Evolutionary conservation across 2,888 invertebrate genomes (phyloP).

Genomic region (Danaus chrysippus): DNA sequence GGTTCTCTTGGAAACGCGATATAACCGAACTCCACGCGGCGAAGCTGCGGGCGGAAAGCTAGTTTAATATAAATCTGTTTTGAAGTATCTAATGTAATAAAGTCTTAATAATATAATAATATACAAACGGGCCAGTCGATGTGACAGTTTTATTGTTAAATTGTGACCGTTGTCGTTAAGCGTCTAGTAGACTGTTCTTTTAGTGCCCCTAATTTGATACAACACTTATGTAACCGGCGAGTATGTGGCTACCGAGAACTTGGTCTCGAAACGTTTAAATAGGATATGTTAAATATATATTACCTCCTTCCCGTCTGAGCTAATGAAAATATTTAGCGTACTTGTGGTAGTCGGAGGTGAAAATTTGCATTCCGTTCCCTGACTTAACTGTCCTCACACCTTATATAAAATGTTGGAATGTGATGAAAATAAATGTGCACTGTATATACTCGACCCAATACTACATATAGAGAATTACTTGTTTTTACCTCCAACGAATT

Average conservation of each 20-base stretch:
- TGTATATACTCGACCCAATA: constrained; percentile 46
- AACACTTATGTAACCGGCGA: background rate
- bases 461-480: background rate
- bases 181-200: constrained; percentile 56
- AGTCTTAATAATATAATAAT: background rate
- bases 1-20: too few relatives aligned
- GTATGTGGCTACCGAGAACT: background rate
- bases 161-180: constrained; percentile 50
- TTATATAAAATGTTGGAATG: background rate
- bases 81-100: too few relatives aligned
- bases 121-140: constrained; percentile 12
- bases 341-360: constrained; percentile 48
- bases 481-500: background rate
- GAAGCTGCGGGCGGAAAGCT: too few relatives aligned
- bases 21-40: too few relatives aligned
- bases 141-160: constrained; percentile 66
- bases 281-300: background rate
- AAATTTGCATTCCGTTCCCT: constrained; percentile 37
- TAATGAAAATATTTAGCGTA: constrained; percentile 37
- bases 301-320: constrained; percentile 3
- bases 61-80: too few relatives aligned
- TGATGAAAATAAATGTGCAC: constrained; percentile 19
- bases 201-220: constrained; percentile 30
- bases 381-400: constrained; percentile 6
- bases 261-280: background rate